Evolutionary conservation across 2,888 invertebrate species (phyloP), one percentile per base, ranked within the genome.

Genomic region (Dromius quadrimaculatus): DNA sequence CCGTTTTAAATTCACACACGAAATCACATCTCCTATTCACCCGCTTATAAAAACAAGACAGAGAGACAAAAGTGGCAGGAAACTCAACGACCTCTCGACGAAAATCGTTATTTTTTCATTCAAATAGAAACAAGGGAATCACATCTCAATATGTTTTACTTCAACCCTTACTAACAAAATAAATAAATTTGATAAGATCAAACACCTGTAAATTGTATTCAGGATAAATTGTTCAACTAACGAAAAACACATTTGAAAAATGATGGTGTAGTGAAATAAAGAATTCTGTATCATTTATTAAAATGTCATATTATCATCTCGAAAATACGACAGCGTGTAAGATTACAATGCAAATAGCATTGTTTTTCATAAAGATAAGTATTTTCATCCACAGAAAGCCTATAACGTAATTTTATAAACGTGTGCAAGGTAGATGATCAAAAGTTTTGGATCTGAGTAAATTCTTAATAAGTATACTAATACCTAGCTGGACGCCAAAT

Each of bases 21-120:
- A 54, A 54, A 54, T 54, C 50, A 54, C 50, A 23, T 15, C 50
- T 54, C 28, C n/a, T 23, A 23, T 13, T 32, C 50, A 15, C 28
- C 28, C 28, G 50, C 32, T 15, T 54, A 54, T 54, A 54, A 54
- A 54, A 54, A 54, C 50, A 54, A 54, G 50, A 28, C 28, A 28
- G 28, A n/a, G n/a, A 54, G 50, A 54, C 28, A 54, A 54, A 54
- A 54, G 50, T 54, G 50, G 28, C 50, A n/a, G n/a, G 32, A 54
- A 41, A 54, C 28, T 54, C 50, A 8, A 17, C 32, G 50, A 32
- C 17, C 23, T 28, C 6, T 17, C 23, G 28, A 54, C 50, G 28
- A 54, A 54, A 54, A 54, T 13, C 50, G 50, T 54, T 54, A 54
- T 54, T 54, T 54, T 54, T 54, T 28, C 28, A 54, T 54, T 54